Percentiles rank a stretch among this genome's conserved stretches.
phyloP scores from a whole-genome alignment of 2,797 vertebrate genomes.

The Micropoecilia bifurca region DNA sequence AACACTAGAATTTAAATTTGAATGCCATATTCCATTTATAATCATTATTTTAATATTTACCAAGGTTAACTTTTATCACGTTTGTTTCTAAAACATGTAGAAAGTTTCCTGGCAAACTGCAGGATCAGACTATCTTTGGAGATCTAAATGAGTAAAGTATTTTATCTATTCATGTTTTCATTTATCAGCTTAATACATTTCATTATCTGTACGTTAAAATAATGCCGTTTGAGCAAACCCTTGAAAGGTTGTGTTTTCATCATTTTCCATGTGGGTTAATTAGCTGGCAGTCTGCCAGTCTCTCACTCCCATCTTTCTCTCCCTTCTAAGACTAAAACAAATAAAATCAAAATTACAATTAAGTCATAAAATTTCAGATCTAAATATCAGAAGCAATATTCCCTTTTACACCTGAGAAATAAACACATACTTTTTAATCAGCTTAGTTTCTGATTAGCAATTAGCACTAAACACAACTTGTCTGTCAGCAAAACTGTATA shows the following conservation, averaged over 20 bases:
- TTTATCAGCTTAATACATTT: neutral
- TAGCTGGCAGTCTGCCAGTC: neutral
- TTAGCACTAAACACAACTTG: neutral
- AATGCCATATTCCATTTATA: neutral
- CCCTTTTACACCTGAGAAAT: neutral
- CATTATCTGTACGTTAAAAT: neutral
- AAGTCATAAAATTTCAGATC: neutral
- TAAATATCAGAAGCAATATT: neutral
- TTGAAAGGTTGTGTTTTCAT: neutral
- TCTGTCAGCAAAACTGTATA: neutral
- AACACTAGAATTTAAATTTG: neutral
- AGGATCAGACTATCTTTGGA: neutral
- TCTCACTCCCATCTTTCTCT: neutral
- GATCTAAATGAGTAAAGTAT: neutral
- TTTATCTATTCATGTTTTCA: neutral
- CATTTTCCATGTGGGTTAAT: neutral
- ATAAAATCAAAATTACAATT: neutral
- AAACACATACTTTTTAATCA: neutral
- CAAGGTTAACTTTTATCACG: neutral
- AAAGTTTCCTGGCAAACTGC: neutral
- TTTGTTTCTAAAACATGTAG: neutral
- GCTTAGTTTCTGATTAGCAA: neutral
- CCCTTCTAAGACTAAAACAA: neutral
- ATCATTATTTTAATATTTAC: neutral
- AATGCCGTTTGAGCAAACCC: neutral